Base-by-base conservation (phyloP, 2,888 invertebrate genomes). In the Petrolisthes cinctipes region DNA sequence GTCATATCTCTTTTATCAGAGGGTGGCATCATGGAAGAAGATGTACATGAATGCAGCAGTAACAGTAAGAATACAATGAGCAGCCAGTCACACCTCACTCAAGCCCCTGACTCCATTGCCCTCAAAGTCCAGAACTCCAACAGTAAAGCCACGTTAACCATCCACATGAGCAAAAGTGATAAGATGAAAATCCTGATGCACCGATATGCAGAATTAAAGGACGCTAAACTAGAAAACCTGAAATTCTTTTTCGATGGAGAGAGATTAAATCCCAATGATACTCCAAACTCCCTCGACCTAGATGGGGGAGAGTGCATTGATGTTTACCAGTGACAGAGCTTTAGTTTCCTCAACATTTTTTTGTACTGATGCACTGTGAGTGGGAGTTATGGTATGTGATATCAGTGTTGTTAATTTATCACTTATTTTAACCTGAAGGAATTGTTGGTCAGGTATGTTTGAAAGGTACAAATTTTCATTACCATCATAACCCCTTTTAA, bases 281-380 rank as follows among this genome's bases (percentile, higher is more conserved):
- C 94, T 0, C 92, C 94, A 0, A 91, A 91, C 14, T 93, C 93
- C 0, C 91, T 94, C 56, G 94, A 94, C 0, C 90, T 94, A 0
- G 94, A 94, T 91, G 94, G 94, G 0, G 94, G 93, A 0, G 94
- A 94, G 91, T 94, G 94, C 90, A 93, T 94, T 57, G 94, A 94
- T 88, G 92, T 92, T 54, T 82, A 86, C 66, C 20, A n/a, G 81
- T 20, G 71, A 37, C 37, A 37, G 37, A 37, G 2, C 37, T 37
- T 37, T 37, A 1, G 37, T 37, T 37, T 37, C 37, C 37, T 37
- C 37, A 37, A 37, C 37, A 37, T 37, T 37, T 37, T 37, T 37
- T 37, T 37, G 37, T 37, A 37, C 37, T 37, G 37, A 37, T 37
- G 37, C 37, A 37, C 37, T 37, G 37, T 37, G 37, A 37, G 37